A percentile compares a stretch with the other conserved stretches of the same genome.
These are phyloP conservation scores for Hestina assimilis DNA, from an alignment of 1,140 invertebrate genomes.

Conservation along the genomic window DNA sequence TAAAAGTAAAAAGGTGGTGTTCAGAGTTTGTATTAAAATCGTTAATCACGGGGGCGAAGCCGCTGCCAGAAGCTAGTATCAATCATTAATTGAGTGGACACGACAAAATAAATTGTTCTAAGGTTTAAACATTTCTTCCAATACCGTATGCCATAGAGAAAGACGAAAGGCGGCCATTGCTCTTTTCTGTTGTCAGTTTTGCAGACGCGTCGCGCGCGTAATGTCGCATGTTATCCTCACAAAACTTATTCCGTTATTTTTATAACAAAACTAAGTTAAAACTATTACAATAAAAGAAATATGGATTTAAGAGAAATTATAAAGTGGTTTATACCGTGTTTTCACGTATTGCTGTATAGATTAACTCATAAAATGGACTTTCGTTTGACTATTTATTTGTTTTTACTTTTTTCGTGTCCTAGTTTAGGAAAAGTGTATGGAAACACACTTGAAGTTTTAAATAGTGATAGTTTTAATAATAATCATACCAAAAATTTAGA, in stretches of 20 bases:
- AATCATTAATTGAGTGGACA: too few relatives aligned
- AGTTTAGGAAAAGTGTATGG: constrained; percentile 43
- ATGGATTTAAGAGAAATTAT: constrained; percentile 73
- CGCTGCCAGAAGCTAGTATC: too few relatives aligned
- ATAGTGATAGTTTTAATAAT: constrained; percentile 29
- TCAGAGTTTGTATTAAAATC: too few relatives aligned
- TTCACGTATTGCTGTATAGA: constrained; percentile 50
- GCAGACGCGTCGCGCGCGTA: constrained; percentile 37
- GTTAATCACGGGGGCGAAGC: too few relatives aligned
- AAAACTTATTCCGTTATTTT: not conserved
- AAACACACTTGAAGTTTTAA: not conserved
- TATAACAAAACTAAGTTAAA: constrained; percentile 4
- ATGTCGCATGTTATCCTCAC: constrained; percentile 38
- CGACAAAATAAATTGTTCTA: too few relatives aligned
- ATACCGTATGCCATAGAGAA: constrained; percentile 55
- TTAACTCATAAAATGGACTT: constrained; percentile 43
- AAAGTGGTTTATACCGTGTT: constrained; percentile 72
- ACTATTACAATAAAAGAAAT: constrained; percentile 5
- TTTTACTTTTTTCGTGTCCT: constrained; percentile 59
- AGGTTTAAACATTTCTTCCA: too few relatives aligned
- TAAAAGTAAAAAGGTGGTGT: too few relatives aligned
- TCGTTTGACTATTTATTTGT: constrained; percentile 50
- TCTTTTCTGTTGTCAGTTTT: constrained; percentile 37
- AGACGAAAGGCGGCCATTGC: constrained; percentile 59
- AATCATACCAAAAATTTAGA: constrained; percentile 32